These are phyloP conservation scores for Balanococcus diminutus DNA, from an alignment of 2,888 invertebrate genomes.

Conservation along the genomic window DNA sequence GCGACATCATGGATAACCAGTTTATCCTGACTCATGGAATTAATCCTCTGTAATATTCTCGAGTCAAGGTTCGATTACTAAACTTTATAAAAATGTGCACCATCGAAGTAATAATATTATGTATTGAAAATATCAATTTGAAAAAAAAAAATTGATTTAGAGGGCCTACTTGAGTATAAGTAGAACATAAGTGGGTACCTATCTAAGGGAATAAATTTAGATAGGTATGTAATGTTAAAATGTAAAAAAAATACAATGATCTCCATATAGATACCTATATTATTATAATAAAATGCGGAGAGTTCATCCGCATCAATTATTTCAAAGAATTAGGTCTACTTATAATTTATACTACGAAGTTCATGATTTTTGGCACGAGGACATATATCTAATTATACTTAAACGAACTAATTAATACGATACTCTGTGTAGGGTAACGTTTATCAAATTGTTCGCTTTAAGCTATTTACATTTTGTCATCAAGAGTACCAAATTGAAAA, in stretches of 20 bases:
- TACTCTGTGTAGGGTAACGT: neutral
- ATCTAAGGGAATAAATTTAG: too few relatives aligned
- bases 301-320: neutral
- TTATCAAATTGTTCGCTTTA: neutral
- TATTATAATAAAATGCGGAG: too few relatives aligned
- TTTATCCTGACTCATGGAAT: neutral
- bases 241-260: too few relatives aligned
- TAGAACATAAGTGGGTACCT: too few relatives aligned
- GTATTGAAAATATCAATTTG: too few relatives aligned
- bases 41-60: neutral
- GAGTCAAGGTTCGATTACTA: neutral
- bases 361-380: neutral
- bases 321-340: neutral
- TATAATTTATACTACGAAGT: neutral
- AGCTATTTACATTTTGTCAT: neutral
- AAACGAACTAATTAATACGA: neutral
- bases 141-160: too few relatives aligned
- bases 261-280: too few relatives aligned
- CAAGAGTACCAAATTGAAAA: neutral
- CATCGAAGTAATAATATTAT: neutral
- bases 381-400: neutral
- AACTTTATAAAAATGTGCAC: neutral
- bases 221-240: too few relatives aligned
- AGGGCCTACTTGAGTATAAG: too few relatives aligned
- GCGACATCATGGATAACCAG: conserved; percentile 6